Base-by-base conservation (phyloP, 2,888 invertebrate genomes). In the Euclidia mi region DNA sequence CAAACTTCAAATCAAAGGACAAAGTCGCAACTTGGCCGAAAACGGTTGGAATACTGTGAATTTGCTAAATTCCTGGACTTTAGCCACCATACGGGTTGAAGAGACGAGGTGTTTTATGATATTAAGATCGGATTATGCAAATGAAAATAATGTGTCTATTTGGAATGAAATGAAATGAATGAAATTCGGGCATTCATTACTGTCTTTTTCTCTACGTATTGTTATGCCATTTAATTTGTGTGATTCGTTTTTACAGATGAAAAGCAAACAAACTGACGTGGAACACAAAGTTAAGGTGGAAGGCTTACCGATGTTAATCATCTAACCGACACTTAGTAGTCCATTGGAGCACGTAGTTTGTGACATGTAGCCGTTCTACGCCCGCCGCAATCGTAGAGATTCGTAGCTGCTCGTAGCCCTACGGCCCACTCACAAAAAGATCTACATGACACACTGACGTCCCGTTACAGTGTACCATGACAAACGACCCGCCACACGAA, bases 391-490 rank as follows among this genome's bases (percentile, higher is more conserved):
- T 6, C 34, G 28, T 35, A 29, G 12, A 18, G 10, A 10, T 7
- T 32, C 40, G 32, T 32, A 48, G 48, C 32, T 7, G 12, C 14
- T 20, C 41, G 28, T 20, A 14, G n/a, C 18, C 56, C 48, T 65
- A 49, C 65, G 56, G 70, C 68, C 67, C 71, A 74, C 76, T 76
- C 61, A 72, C 69, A 76, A 75, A 82, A 78, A 80, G 79, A 78
- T 78, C 68, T 76, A 80, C 79, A 80, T 66, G 79, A 80, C 80
- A 65, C 71, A 53, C 64, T 72, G 79, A 77, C 78, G 68, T 72
- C 76, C 75, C 76, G 68, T 70, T 55, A 74, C 75, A 71, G 73
- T 71, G 65, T 60, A 56, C 57, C 44, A 66, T 81, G 85, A 83
- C 78, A 80, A 81, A 81, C 70, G 77, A 76, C 42, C 42, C 51